Percentiles rank a stretch among this genome's conserved stretches.
Evolutionary conservation across 2,113 vertebrate species (phyloP).

Genomic region (Morphnarchus princeps): DNA sequence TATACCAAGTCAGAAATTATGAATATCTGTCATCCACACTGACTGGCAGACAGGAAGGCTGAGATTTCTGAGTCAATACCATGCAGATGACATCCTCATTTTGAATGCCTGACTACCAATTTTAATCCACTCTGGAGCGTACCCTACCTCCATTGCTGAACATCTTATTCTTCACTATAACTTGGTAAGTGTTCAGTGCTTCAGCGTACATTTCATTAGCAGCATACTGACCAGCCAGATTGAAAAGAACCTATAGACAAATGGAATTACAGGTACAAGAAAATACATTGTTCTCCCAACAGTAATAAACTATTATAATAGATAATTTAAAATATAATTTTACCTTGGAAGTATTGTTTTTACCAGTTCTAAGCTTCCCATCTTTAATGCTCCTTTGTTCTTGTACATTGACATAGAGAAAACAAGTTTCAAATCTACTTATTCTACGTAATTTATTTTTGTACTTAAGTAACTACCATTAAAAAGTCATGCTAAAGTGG

Average conservation of each 20-base stretch:
- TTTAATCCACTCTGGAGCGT: background rate
- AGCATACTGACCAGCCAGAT: conserved; percentile 92
- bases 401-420: background rate
- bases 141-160: conserved; percentile 90
- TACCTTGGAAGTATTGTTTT: background rate
- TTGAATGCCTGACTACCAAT: background rate
- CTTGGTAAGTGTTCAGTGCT: conserved; percentile 92
- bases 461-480: background rate
- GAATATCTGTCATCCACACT: background rate
- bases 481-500: background rate
- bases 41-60: background rate
- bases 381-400: background rate
- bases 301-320: background rate
- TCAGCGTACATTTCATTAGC: conserved; percentile 96
- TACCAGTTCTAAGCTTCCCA: background rate
- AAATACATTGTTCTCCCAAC: background rate
- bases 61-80: background rate
- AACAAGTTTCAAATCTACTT: background rate
- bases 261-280: background rate
- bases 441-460: background rate
- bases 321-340: background rate
- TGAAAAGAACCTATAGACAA: conserved; percentile 87
- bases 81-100: background rate
- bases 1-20: background rate
- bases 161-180: conserved; percentile 98